Base-by-base conservation (phyloP, 1,140 invertebrate species). In the Zaprionus nigranus region DNA sequence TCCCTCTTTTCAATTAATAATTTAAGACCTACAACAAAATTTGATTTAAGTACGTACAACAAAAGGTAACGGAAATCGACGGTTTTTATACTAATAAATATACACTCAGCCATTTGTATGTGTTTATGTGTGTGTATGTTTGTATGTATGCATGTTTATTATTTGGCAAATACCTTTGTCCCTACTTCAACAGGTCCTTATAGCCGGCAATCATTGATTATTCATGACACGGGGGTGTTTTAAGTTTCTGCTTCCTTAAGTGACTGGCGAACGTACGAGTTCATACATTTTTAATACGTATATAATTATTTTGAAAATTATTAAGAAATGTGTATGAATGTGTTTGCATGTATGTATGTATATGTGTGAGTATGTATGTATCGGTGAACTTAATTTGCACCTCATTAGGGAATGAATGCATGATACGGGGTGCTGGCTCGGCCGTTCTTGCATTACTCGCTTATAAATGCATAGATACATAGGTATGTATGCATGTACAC, bases 121-220 rank as follows among this genome's bases (percentile, higher is more conserved):
- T 46, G 7, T 40, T 30, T 9, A 1, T 38, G 11, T 38, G 6
- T 46, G n/a, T n/a, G 40, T 17, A 17, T n/a, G 40, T 17, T n/a
- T 17, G 34, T 43, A 17, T 43, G 17, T 49, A 12, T 20, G 11
- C 1, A 11, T 5, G 20, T 51, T 20, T 24, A 3, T 51, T 49
- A 20, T 20, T 49, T 5, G 17, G 46, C 20, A 20, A 22, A 49
- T 12, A 49, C 22, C 46, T 24, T 51, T 24, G 46, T 51, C 46
- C 17, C 17, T 24, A 51, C 22, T 51, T 51, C 46, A 51, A 51
- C 46, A 51, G 46, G 46, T 51, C 11, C 22, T 13, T 24, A 22
- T 24, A 12, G 20, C 46, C 46, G 17, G 46, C 46, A 51, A 13
- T 51, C 46, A 51, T 51, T 51, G 46, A 51, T 51, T 51, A 24